phyloP scores from a whole-genome alignment of 35 echinoderm and acorn worm species.

The Heliocidaris tuberculata region DNA sequence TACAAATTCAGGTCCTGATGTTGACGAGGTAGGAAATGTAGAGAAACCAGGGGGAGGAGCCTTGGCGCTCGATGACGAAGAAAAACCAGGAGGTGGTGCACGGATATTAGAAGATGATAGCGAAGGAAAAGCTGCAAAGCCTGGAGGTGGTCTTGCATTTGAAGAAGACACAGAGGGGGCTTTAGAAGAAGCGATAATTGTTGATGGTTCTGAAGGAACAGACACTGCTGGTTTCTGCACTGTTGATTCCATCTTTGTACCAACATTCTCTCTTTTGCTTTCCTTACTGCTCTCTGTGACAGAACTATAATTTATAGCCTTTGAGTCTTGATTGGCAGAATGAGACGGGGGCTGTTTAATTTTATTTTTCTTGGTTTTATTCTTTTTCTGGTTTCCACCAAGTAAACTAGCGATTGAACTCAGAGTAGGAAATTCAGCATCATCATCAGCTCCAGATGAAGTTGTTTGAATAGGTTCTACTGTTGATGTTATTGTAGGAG shows the following conservation, averaged over 20 bases:
- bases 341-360: conserved; percentile 15
- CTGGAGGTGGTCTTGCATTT: conserved; percentile 57
- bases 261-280: background rate
- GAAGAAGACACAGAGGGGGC: conserved; percentile 31
- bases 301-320: background rate
- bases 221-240: background rate
- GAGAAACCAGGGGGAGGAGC: conserved; percentile 72
- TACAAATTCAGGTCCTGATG: conserved; percentile 43
- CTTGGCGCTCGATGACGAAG: background rate
- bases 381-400: conserved; percentile 30
- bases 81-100: conserved; percentile 6
- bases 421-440: conserved; percentile 85
- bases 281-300: background rate
- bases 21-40: background rate
- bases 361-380: conserved; percentile 48
- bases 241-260: background rate
- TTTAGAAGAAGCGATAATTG: background rate
- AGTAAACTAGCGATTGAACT: conserved; percentile 92
- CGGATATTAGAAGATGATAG: background rate
- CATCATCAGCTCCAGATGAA: background rate
- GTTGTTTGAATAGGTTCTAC: background rate
- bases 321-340: background rate
- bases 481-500: background rate
- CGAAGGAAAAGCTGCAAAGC: conserved; percentile 42
- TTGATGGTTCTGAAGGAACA: background rate